Evolutionary conservation across 2,113 vertebrate genomes (phyloP).

Genomic region (Grammomys dolichurus): DNA sequence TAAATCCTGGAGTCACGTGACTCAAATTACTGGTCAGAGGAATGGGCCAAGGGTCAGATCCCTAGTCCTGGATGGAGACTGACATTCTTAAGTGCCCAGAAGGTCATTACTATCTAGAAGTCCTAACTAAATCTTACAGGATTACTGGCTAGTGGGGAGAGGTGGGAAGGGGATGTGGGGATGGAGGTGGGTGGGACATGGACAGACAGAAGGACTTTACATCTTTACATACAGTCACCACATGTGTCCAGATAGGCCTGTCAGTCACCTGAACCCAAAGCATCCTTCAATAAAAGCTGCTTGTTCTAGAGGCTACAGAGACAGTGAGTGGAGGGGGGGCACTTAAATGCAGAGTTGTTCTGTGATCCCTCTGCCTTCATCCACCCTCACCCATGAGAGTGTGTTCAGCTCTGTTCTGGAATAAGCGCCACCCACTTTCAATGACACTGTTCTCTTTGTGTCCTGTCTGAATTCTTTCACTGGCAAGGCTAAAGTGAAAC

Average conservation of each 20-base stretch:
- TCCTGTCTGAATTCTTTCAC: background rate
- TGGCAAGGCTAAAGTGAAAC: background rate
- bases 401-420: background rate
- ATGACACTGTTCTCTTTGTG: background rate
- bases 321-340: no score
- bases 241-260: background rate
- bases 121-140: background rate
- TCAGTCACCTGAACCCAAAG: background rate
- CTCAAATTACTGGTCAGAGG: background rate
- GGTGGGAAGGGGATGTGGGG: no score
- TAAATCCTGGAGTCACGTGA: background rate
- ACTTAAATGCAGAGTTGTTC: background rate
- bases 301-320: background rate
- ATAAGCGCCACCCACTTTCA: no score
- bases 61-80: background rate
- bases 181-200: no score
- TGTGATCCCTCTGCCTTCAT: background rate
- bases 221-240: background rate
- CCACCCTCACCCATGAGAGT: background rate
- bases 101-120: background rate
- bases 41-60: background rate
- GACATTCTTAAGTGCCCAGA: background rate
- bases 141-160: background rate
- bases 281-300: background rate
- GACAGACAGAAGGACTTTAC: no score